Conservation (phyloP, 1,140 invertebrate species). For the Nylanderia fulva region DNA sequence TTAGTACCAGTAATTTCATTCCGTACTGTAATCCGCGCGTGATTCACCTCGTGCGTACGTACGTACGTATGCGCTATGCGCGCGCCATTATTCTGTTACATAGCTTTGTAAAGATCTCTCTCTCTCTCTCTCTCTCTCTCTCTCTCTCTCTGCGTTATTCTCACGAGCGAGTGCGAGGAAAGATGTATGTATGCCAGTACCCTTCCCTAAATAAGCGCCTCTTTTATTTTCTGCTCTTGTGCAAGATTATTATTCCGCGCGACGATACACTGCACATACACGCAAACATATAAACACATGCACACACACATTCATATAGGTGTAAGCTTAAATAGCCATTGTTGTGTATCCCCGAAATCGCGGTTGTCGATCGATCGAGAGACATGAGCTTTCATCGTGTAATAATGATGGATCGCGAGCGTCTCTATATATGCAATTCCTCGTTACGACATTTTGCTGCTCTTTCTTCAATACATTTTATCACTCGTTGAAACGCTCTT, state of each 20-base stretch:
- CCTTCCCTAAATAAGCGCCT: conserved; percentile 58
- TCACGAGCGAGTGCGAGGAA: conserved; percentile 16
- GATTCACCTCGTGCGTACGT: conserved; percentile 55
- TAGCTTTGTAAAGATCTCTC: conserved; percentile 59
- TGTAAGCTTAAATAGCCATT: conserved; percentile 56
- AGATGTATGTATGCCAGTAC: conserved; percentile 16
- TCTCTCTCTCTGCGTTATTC: conserved; percentile 21
- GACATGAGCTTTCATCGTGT: conserved; percentile 59
- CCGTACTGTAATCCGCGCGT: conserved; percentile 59
- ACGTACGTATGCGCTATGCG: conserved; percentile 50
- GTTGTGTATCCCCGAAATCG: conserved; percentile 57
- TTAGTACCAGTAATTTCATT: conserved; percentile 63
- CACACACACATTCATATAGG: conserved; percentile 10
- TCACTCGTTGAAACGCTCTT: not conserved
- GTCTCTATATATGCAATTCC: conserved; percentile 24
- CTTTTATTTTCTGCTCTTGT: conserved; percentile 62
- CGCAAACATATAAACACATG: not conserved
- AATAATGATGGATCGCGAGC: conserved; percentile 47
- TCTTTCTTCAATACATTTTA: conserved; percentile 22
- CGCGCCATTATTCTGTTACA: conserved; percentile 58
- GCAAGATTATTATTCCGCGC: conserved; percentile 66
- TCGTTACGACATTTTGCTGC: conserved; percentile 30
- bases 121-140: no score
- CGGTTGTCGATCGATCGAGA: conserved; percentile 57
- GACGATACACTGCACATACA: conserved; percentile 30